Evolutionary conservation across 1,140 invertebrate genomes (phyloP).

Genomic region (Leptopilina boulardi): DNA sequence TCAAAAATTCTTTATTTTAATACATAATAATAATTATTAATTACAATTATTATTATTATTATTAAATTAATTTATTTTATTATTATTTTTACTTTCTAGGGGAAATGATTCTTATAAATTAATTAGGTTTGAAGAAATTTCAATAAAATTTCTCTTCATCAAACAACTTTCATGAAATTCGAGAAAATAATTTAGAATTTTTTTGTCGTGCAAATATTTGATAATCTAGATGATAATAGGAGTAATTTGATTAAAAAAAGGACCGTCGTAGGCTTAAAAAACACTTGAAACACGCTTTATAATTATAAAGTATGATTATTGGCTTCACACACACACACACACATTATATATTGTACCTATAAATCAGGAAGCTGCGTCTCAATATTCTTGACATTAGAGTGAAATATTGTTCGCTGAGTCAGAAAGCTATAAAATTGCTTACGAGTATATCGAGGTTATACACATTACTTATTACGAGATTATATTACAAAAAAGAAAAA

Average conservation of each 20-base stretch:
- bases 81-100: too few species aligned
- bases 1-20: too few species aligned
- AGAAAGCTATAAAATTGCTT: constrained; percentile 2
- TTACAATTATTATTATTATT: too few species aligned
- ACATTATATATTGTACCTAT: too few species aligned
- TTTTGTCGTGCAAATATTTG: background rate
- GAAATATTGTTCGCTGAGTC: background rate
- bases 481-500: background rate
- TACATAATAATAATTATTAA: too few species aligned
- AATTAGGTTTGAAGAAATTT: too few species aligned
- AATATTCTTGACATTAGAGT: background rate
- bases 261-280: background rate
- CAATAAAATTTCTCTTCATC: background rate
- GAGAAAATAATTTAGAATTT: background rate
- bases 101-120: too few species aligned
- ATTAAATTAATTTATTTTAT: too few species aligned
- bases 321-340: background rate
- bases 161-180: background rate
- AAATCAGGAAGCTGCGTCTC: background rate
- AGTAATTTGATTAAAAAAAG: background rate
- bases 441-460: constrained; percentile 1
- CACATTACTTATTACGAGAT: background rate
- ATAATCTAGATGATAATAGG: constrained; percentile 26
- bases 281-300: background rate
- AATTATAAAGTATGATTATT: background rate